Base-by-base conservation (phyloP, 2,797 vertebrate species). In the Phoebastria nigripes region DNA sequence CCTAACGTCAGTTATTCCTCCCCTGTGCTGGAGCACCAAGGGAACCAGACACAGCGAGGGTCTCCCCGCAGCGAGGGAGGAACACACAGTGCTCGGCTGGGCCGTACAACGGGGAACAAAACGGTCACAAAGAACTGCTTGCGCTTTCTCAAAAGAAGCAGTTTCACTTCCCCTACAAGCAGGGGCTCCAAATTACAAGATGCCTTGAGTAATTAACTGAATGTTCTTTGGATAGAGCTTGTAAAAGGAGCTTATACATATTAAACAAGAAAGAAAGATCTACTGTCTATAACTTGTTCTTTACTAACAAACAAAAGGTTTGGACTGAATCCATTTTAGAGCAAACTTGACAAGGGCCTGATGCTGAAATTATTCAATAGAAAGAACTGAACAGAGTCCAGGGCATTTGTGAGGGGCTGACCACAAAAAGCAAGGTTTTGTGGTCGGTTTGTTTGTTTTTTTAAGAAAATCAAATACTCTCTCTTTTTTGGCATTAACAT, bases 121-220 rank as follows among this genome's bases (percentile, higher is more conserved):
- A 66, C 82, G 47, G 66, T 29, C 89, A 71, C 39, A 73, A 86
- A 83, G 79, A 85, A 41, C 67, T 13, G 77, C 69, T 26, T 54
- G 89, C 35, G 6, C 69, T 79, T 71, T 88, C 54, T 74, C 29
- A 47, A 93, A 77, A 87, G 80, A 73, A 86, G 82, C 28, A 10
- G 65, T 39, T 86, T 78, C 85, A 14, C 37, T 93, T 84, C 90
- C 76, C 80, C 69, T 78, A 37, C 91, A 95, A 72, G 87, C 76
- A 87, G 82, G 25, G 54, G 65, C 61, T 93, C 56, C 76, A 92
- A 92, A 66, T 77, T 93, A 74, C 66, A 61, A 56, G 92, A 92
- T 74, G 77, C 73, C 72, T 37, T 84, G 80, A 86, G 82, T 96
- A 95, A 96, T 96, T 90, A 93, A 80, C 59, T 79, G 93, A 95